Conservation (phyloP, 2,113 vertebrate species). For the Leucoraja erinaceus region DNA sequence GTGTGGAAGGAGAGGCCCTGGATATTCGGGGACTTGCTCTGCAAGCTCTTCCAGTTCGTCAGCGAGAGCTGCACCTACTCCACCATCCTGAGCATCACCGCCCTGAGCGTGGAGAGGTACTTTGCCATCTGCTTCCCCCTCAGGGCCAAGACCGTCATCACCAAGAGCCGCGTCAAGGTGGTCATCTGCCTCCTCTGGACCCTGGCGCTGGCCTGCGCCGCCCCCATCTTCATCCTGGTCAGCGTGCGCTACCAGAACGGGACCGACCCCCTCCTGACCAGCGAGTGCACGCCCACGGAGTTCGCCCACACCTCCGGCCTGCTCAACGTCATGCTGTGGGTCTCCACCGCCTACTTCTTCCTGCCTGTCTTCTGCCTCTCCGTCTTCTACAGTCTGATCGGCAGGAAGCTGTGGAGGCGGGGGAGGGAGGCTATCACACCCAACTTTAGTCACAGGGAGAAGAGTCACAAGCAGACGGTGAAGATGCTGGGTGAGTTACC, state of each 20-base stretch:
- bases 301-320: conserved; percentile 85
- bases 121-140: conserved; percentile 90
- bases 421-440: conserved; percentile 66
- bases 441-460: conserved; percentile 70
- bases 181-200: conserved; percentile 85
- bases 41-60: conserved; percentile 93
- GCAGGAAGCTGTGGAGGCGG: conserved; percentile 82
- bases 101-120: conserved; percentile 89
- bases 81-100: conserved; percentile 91
- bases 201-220: conserved; percentile 76
- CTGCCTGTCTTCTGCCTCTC: conserved; percentile 91
- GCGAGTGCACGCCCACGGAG: conserved; percentile 86
- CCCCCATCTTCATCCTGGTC: conserved; percentile 86
- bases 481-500: conserved; percentile 83
- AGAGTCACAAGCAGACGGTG: conserved; percentile 86
- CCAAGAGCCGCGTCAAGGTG: conserved; percentile 79
- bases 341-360: conserved; percentile 88
- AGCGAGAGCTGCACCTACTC: conserved; percentile 94
- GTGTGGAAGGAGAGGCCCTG: conserved; percentile 93
- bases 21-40: conserved; percentile 81
- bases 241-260: conserved; percentile 80
- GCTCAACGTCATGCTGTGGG: conserved; percentile 89
- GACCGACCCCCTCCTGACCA: conserved; percentile 66
- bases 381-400: conserved; percentile 89
- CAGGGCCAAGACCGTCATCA: conserved; percentile 83